A percentile compares a stretch with the other conserved stretches of the same genome.
phyloP scores from a whole-genome alignment of 2,797 vertebrate species.

The Myotis pilosus region DNA sequence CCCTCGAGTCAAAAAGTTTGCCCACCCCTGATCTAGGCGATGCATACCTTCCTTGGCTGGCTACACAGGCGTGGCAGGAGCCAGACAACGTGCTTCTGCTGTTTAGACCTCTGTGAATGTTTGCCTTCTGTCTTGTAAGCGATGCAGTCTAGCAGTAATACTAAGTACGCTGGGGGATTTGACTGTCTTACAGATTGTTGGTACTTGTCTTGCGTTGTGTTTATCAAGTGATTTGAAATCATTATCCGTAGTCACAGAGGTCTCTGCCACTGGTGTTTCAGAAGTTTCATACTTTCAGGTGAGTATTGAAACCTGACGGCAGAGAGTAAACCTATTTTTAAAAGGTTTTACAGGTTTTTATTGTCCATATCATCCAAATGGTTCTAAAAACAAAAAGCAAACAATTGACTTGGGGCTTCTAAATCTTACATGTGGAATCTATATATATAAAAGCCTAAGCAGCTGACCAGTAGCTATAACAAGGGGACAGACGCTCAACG shows the following conservation, averaged over 20 bases:
- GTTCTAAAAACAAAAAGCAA: not conserved
- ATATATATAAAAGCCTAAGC: not conserved
- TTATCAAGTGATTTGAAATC: conserved; percentile 97
- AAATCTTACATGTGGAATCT: not conserved
- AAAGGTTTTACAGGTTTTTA: not conserved
- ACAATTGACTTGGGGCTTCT: not conserved
- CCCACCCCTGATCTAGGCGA: too few relatives aligned
- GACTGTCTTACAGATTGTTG: conserved; percentile 87
- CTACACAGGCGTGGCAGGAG: fast-evolving
- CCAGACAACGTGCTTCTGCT: not conserved
- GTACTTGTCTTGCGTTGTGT: conserved; percentile 92
- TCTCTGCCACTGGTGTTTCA: conserved; percentile 81
- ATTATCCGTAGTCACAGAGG: conserved; percentile 92
- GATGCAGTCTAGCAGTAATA: not conserved
- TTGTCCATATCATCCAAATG: not conserved
- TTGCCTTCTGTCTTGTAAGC: not conserved
- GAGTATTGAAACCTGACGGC: conserved; percentile 39
- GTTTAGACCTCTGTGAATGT: not conserved
- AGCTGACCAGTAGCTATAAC: too few relatives aligned
- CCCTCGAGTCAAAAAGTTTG: too few relatives aligned
- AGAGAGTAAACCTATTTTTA: not conserved
- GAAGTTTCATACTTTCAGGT: conserved; percentile 95
- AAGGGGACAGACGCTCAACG: too few relatives aligned
- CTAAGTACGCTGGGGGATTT: not conserved
- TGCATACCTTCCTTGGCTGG: not conserved